A percentile compares a stretch with the other conserved stretches of the same genome.
Conservation (phyloP, 2,113 vertebrate species). For the Rattus rattus region DNA sequence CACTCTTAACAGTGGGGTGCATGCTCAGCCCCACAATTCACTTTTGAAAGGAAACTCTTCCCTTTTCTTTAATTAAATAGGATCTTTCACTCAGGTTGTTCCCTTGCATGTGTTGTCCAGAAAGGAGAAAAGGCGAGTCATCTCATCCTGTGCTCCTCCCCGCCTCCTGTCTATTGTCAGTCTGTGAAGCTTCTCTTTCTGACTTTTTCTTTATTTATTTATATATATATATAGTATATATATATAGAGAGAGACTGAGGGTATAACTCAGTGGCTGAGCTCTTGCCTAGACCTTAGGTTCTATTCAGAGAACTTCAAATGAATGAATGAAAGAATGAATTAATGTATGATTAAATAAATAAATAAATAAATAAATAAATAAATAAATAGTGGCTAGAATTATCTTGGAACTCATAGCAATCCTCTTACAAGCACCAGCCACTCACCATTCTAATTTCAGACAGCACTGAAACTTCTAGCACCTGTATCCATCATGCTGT, state of each 20-base stretch:
- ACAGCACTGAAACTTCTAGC: no score
- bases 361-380: neutral
- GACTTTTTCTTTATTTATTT: neutral
- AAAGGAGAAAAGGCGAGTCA: neutral
- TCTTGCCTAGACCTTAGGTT: neutral
- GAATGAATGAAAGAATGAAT: neutral
- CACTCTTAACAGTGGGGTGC: no score
- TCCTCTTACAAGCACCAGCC: neutral
- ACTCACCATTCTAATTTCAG: neutral
- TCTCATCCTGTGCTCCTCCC: neutral
- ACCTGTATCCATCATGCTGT: neutral
- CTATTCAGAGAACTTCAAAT: neutral
- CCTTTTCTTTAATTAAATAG: neutral
- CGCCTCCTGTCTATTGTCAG: neutral
- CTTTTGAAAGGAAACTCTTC: slow-evolving; percentile 2
- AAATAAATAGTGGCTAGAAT: neutral
- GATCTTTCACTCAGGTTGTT: neutral
- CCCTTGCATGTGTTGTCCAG: neutral
- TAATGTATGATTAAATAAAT: no score
- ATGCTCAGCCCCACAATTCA: neutral
- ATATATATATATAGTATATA: neutral
- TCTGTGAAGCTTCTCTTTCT: neutral
- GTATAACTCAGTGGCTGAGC: neutral
- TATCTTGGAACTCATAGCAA: neutral
- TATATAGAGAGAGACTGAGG: neutral